Evolutionary conservation across 2,888 invertebrate species (phyloP), one percentile per base, ranked within the genome.

Genomic region (Esperia sulphurella): DNA sequence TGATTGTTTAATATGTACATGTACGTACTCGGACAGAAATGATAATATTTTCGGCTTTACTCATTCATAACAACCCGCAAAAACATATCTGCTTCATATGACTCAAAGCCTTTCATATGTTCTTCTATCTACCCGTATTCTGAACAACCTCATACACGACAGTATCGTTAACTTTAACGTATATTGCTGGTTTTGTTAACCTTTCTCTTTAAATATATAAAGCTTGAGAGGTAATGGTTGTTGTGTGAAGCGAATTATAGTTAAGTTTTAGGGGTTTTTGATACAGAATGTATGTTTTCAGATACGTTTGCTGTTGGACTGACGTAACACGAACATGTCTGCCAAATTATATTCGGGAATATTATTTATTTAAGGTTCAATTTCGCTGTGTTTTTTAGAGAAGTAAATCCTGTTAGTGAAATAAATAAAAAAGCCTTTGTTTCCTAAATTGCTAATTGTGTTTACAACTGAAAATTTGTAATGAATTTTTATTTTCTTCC

Each of bases 311-410:
- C 33, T 31, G 8, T 2, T 31, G 21, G 31, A n/a, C n/a, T 8
- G 45, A 45, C 33, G 33, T 33, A 33, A 37, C 37, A 37, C 6
- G 52, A 45, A 12, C 12, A 37, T 12, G 52, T 42, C 43, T 49
- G 41, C 44, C 43, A 49, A 49, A 52, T 52, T 52, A 52, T 46
- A 42, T 49, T 49, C 47, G 35, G 45, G 41, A 49, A 43, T 49
- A 49, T 52, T 52, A 47, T 49, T 52, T 52, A 52, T 49, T 52
- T 42, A 49, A 45, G 21, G 49, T 41, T 42, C 1, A 7, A 3
- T 12, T 2, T 33, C 33, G 33, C 33, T 21, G 21, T 21, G 21
- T 21, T 21, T 33, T n/a, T n/a, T n/a, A n/a, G n/a, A n/a, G n/a
- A n/a, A n/a, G n/a, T n/a, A n/a, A n/a, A n/a, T n/a, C n/a, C n/a